phyloP scores from a whole-genome alignment of 2,113 vertebrate genomes.

The Riparia riparia region DNA sequence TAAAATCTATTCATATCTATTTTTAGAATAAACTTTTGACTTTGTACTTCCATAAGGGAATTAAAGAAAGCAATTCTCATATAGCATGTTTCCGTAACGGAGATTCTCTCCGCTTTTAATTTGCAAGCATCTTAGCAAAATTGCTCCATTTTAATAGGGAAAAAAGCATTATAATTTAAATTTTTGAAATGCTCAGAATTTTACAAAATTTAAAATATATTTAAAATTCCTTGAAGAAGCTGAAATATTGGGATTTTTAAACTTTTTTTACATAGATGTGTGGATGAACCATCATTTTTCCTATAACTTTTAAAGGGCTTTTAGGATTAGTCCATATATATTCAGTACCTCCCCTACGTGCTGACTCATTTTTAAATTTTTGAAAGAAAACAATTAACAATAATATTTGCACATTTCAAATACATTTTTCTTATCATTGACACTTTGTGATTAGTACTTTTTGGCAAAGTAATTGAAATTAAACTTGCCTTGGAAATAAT shows the following conservation, averaged over 20 bases:
- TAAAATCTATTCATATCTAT: not conserved
- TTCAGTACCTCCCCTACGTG: not conserved
- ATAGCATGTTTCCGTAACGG: not conserved
- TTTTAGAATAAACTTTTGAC: not conserved
- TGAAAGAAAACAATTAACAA: not conserved
- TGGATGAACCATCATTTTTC: not conserved
- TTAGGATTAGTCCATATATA: not conserved
- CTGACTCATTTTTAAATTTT: not conserved
- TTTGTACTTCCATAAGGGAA: not conserved
- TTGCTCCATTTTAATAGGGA: not conserved
- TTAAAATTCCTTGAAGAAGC: not conserved
- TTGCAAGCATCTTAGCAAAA: not conserved
- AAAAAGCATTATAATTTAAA: not conserved
- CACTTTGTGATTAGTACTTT: not conserved
- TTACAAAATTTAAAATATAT: not conserved
- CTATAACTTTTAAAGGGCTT: not conserved
- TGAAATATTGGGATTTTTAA: not conserved
- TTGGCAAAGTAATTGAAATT: conserved; percentile 6
- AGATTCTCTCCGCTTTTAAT: not conserved
- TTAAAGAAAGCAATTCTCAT: not conserved
- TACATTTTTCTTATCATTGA: not conserved
- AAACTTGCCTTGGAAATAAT: conserved; percentile 17
- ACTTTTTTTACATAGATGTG: not conserved
- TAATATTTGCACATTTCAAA: not conserved
- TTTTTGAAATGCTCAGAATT: not conserved